These are phyloP conservation scores for Himantopus leucocephalus DNA, from an alignment of 2,113 vertebrate genomes.

Conservation along the genomic window DNA sequence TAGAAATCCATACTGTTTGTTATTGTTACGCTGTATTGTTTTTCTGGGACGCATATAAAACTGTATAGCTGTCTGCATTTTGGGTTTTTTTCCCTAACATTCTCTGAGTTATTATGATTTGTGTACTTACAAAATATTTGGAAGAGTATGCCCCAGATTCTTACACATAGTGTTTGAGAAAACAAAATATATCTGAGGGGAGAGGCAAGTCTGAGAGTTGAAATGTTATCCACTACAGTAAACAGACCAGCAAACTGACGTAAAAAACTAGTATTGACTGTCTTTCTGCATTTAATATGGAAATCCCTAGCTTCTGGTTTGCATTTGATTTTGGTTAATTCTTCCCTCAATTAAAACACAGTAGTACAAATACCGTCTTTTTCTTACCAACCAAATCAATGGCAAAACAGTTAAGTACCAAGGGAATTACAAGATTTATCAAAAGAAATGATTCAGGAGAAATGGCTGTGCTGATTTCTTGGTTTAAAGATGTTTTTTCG, in stretches of 20 bases:
- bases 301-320: background rate
- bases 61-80: background rate
- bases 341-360: background rate
- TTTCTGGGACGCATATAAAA: background rate
- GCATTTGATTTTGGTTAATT: background rate
- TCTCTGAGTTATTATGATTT: background rate
- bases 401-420: background rate
- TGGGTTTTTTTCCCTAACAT: accelerated
- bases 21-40: background rate
- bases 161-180: background rate
- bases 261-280: background rate
- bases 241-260: background rate
- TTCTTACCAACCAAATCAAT: background rate
- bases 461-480: background rate
- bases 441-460: background rate
- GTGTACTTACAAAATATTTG: background rate
- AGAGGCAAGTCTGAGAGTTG: background rate
- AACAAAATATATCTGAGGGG: background rate
- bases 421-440: background rate
- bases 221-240: background rate
- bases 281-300: background rate
- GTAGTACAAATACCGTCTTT: background rate
- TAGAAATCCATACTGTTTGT: background rate
- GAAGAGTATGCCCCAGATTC: background rate
- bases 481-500: background rate